Evolutionary conservation across 2,888 invertebrate genomes (phyloP), one percentile per base, ranked within the genome.

Genomic region (Chrysomela aeneicollis): DNA sequence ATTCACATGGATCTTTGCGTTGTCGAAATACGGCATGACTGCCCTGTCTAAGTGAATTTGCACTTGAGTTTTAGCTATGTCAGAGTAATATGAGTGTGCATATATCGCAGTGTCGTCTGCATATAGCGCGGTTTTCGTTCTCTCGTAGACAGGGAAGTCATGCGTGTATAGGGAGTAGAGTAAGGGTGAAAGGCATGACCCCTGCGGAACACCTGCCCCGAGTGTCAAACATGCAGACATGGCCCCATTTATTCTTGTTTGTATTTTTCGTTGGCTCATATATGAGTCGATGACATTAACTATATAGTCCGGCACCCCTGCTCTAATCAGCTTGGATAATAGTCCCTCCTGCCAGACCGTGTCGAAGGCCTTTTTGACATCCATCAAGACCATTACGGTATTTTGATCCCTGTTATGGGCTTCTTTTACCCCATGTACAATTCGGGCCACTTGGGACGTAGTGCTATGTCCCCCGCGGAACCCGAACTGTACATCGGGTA

Each of bases 381-480:
- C 66, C 1, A 59, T 37, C 22, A 59, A 47, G 15, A 42, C 47
- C 35, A 52, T 37, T n/a, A 32, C 26, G 1, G 62, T 65, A 26
- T 49, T 21, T 6, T 65, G 1, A 10, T 26, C 32, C 58, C 21
- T 4, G 3, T 52, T 58, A 18, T 58, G 66, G 9, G 61, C 59
- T 15, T 26, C 12, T n/a, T 15, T 58, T 9, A 68, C 59, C 10
- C 59, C 52, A 18, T 62, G 46, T 1, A 37, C 22, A 0, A 69
- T 63, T 30, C 59, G 37, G 4, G 57, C 51, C 26, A 66, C 1
- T n/a, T 68, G 63, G 0, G 52, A 49, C 5, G 42, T 42, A 0
- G 66, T 70, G 59, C 59, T 58, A 12, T 64, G 67, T 9, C 57
- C 47, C 17, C 8, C 4, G 62, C 65, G 22, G 46, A 69, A 69